These are phyloP conservation scores for Elegia similella DNA, from an alignment of 2,888 invertebrate genomes.

Conservation along the genomic window DNA sequence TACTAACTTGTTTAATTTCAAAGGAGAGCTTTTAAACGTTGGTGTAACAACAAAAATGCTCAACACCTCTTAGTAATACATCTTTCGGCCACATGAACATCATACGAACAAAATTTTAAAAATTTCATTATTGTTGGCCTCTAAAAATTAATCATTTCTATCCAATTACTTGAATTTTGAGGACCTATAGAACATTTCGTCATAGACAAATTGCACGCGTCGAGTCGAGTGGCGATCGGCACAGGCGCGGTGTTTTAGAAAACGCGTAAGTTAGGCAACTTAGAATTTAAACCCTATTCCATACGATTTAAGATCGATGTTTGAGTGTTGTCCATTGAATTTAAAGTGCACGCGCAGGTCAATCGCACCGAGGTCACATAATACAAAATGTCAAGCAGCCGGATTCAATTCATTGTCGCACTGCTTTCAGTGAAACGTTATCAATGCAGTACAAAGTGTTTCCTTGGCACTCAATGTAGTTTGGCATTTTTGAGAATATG, in stretches of 20 bases:
- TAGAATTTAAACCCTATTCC: conserved; percentile 35
- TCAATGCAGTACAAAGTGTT: conserved; percentile 16
- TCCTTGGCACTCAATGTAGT: not conserved
- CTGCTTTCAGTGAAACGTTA: conserved; percentile 25
- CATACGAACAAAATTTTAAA: too few relatives aligned
- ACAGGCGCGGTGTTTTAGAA: conserved; percentile 43
- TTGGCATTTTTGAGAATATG: too few relatives aligned
- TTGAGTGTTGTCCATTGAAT: conserved; percentile 36
- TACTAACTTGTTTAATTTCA: too few relatives aligned
- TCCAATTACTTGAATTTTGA: conserved; percentile 7
- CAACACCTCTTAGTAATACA: too few relatives aligned
- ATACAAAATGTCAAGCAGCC: conserved; percentile 66
- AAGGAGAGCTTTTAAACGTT: too few relatives aligned
- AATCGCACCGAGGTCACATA: conserved; percentile 60
- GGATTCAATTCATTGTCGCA: conserved; percentile 60
- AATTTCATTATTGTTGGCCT: not conserved
- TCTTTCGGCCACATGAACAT: too few relatives aligned
- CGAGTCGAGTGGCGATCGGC: conserved; percentile 42
- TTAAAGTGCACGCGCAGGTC: conserved; percentile 57
- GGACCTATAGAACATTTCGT: conserved; percentile 43
- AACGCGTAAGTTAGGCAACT: conserved; percentile 11
- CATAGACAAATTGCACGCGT: conserved; percentile 58
- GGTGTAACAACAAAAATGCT: too few relatives aligned
- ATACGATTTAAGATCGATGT: conserved; percentile 33
- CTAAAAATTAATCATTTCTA: not conserved